A percentile compares a stretch with the other conserved stretches of the same genome.
These are phyloP conservation scores for Harmothoe impar DNA, from an alignment of 2,888 invertebrate species.

Conservation along the genomic window DNA sequence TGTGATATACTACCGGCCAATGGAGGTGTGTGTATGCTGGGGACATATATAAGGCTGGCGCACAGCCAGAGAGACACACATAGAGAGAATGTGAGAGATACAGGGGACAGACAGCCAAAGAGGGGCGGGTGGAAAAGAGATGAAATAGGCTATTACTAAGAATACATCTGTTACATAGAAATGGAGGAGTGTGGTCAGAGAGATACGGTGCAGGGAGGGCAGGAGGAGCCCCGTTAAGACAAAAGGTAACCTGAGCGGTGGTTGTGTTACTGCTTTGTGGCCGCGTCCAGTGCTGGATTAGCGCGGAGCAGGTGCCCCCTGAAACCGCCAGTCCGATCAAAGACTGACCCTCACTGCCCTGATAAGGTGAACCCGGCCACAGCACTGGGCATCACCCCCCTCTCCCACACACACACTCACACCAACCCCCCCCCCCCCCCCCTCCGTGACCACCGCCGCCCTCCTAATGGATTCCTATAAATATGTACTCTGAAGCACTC, in stretches of 20 bases:
- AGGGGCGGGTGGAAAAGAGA: too few species aligned
- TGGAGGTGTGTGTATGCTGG: neutral
- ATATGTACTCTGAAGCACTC: slow-evolving; percentile 51
- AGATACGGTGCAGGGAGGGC: too few species aligned
- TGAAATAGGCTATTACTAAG: too few species aligned
- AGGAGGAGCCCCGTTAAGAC: too few species aligned
- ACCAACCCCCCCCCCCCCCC: neutral
- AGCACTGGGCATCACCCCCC: neutral
- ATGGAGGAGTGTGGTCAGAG: too few species aligned
- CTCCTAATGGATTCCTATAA: slow-evolving; percentile 55
- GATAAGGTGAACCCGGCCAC: neutral
- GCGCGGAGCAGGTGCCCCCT: slow-evolving; percentile 3
- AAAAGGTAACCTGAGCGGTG: too few species aligned
- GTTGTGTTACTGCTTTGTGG: too few species aligned
- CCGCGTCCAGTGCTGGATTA: neutral
- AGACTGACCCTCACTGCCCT: neutral
- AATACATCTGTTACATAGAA: too few species aligned
- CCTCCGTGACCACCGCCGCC: neutral
- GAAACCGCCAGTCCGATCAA: neutral
- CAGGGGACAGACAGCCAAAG: too few species aligned
- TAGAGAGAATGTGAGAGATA: too few species aligned
- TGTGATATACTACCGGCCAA: neutral
- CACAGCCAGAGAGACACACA: too few species aligned
- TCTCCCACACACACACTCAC: neutral
- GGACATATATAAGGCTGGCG: too few species aligned